Conservation (phyloP, 92 coral and sea anemone genomes). For the Muricea muricata region DNA sequence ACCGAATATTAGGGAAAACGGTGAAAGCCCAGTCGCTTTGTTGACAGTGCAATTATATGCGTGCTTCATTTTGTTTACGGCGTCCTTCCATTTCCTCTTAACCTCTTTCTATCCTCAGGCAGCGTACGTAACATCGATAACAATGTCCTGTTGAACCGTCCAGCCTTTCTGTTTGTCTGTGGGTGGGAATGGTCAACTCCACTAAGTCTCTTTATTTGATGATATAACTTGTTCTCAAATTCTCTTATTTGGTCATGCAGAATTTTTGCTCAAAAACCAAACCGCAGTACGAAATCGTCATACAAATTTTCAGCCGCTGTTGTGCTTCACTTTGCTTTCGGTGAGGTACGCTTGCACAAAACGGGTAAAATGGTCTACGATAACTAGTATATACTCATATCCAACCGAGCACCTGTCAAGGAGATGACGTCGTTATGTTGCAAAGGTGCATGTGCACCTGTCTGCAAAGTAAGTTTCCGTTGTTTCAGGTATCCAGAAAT, state of each 20-base stretch:
- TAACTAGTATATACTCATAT: slow-evolving; percentile 9
- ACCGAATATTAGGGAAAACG: background rate
- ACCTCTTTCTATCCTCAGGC: slow-evolving; percentile 13
- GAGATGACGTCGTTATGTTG: background rate
- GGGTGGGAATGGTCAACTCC: slow-evolving; percentile 11
- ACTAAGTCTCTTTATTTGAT: background rate
- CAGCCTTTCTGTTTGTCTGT: background rate
- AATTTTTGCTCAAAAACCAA: slow-evolving; percentile 3
- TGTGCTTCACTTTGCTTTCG: slow-evolving; percentile 9
- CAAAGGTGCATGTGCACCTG: background rate
- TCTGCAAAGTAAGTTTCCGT: background rate
- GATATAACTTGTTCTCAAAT: background rate
- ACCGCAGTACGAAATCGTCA: slow-evolving; percentile 5
- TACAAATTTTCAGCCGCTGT: slow-evolving; percentile 9
- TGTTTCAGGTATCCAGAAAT: background rate
- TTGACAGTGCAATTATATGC: slow-evolving; percentile 6
- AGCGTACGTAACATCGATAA: slow-evolving; percentile 9
- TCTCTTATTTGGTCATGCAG: background rate
- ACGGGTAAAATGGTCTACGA: slow-evolving; percentile 8
- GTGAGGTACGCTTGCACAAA: background rate
- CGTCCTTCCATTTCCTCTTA: slow-evolving; percentile 13
- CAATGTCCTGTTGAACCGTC: slow-evolving; percentile 13
- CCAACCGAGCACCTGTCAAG: slow-evolving; percentile 3
- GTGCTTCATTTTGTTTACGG: background rate
- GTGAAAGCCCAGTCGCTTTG: background rate